These are phyloP conservation scores for Pseudomyrmex cubaensis DNA, from an alignment of 1,140 invertebrate genomes.

Conservation along the genomic window DNA sequence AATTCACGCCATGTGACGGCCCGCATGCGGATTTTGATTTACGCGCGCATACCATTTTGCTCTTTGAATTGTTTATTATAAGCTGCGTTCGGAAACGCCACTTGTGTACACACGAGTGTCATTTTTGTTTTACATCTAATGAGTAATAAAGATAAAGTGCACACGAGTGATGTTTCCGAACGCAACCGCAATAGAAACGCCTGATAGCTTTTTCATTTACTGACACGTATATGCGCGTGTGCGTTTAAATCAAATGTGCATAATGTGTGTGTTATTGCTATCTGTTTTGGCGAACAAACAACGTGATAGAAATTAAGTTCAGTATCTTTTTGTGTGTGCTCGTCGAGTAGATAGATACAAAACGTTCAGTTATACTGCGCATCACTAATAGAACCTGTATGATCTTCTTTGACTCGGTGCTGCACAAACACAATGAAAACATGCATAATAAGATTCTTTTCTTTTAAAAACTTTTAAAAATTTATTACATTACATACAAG, in stretches of 20 bases:
- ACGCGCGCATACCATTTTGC: conserved; percentile 54
- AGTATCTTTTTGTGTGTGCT: background rate
- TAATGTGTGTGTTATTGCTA: conserved; percentile 22
- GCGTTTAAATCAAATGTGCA: background rate
- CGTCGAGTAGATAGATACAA: background rate
- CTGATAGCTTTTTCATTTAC: conserved; percentile 54
- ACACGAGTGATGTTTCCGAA: no score
- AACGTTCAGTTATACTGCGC: background rate
- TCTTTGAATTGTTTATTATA: conserved; percentile 54
- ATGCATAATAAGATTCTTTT: no score
- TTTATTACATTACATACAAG: no score
- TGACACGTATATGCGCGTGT: conserved; percentile 16
- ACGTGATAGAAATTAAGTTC: background rate
- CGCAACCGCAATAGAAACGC: conserved; percentile 32
- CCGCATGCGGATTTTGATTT: conserved; percentile 57
- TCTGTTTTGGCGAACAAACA: conserved; percentile 8
- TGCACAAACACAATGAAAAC: no score
- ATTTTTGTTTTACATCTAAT: no score
- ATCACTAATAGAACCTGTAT: no score
- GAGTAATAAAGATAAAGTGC: no score
- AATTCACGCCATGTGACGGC: conserved; percentile 53
- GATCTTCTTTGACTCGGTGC: no score
- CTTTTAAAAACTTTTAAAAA: no score
- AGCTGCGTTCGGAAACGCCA: no score
- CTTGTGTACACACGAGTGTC: no score